These are phyloP conservation scores for Onchidella celtica DNA, from an alignment of 2,888 invertebrate species.

Conservation along the genomic window DNA sequence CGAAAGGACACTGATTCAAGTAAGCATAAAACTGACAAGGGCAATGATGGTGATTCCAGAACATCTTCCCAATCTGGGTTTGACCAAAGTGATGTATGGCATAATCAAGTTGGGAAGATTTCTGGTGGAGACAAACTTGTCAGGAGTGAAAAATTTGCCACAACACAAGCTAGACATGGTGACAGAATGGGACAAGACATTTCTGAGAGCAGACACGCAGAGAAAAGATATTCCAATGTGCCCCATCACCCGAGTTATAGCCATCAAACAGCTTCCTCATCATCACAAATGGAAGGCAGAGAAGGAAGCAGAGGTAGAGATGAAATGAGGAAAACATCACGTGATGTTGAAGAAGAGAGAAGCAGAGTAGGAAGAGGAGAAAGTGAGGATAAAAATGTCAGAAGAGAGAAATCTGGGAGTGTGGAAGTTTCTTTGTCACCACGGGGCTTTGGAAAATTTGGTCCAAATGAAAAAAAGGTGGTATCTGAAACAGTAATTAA, in stretches of 20 bases:
- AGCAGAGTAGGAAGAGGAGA: neutral
- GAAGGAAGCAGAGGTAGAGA: neutral
- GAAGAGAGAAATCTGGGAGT: neutral
- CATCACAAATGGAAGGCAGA: too few species aligned
- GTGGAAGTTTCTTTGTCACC: too few species aligned
- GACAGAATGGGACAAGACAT: neutral
- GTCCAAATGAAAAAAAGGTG: neutral
- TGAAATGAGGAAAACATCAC: neutral
- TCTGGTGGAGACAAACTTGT: neutral
- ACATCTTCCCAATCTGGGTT: too few species aligned
- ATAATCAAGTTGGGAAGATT: too few species aligned
- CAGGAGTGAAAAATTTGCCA: neutral
- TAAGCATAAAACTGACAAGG: too few species aligned
- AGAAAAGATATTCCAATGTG: too few species aligned
- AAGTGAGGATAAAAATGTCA: neutral
- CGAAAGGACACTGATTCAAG: too few species aligned
- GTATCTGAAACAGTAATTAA: neutral
- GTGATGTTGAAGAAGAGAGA: neutral
- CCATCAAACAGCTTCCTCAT: too few species aligned
- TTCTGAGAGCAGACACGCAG: too few species aligned
- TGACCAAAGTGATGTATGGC: too few species aligned
- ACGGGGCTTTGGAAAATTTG: conserved; percentile 11
- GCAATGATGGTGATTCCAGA: too few species aligned
- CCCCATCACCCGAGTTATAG: too few species aligned
- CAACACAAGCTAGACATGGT: neutral